Conservation (phyloP, 53 echinoderm and acorn worm genomes). For the Antedon mediterranea region DNA sequence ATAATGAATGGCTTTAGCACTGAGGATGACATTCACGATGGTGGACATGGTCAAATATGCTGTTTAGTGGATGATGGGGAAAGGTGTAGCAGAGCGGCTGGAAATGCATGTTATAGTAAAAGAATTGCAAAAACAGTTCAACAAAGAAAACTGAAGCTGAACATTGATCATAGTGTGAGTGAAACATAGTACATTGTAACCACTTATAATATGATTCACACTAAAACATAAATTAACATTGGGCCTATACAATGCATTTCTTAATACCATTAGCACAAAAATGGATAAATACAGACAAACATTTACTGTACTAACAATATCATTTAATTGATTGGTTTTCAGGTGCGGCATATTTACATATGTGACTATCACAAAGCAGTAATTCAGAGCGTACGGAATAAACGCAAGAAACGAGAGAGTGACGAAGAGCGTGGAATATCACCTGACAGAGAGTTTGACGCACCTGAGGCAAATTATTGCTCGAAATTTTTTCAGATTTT, state of each 20-base stretch:
- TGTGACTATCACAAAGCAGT: slow-evolving; percentile 91
- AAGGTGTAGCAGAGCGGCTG: slow-evolving; percentile 64
- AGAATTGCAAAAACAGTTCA: slow-evolving; percentile 97
- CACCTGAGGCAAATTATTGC: slow-evolving; percentile 73
- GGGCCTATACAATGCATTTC: too few relatives aligned
- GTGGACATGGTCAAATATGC: slow-evolving; percentile 94
- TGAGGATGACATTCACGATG: slow-evolving; percentile 70
- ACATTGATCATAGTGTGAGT: slow-evolving; percentile 99
- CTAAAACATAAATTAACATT: too few relatives aligned
- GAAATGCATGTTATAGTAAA: slow-evolving; percentile 98
- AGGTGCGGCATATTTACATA: slow-evolving; percentile 97
- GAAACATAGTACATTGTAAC: too few relatives aligned
- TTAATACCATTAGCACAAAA: too few relatives aligned
- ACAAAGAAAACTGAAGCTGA: slow-evolving; percentile 90
- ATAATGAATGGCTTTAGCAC: slow-evolving; percentile 89
- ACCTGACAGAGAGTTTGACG: slow-evolving; percentile 68
- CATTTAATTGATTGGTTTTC: too few relatives aligned
- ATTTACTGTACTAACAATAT: too few relatives aligned
- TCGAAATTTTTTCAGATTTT: too few relatives aligned
- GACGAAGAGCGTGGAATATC: slow-evolving; percentile 76
- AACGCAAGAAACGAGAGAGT: slow-evolving; percentile 74
- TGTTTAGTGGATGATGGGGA: slow-evolving; percentile 84
- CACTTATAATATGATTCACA: not conserved
- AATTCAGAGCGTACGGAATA: slow-evolving; percentile 88
- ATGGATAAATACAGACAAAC: too few relatives aligned